A percentile compares a stretch with the other conserved stretches of the same genome.
Evolutionary conservation across 1,140 invertebrate genomes (phyloP).

Genomic region (Drosophila carrolli): DNA sequence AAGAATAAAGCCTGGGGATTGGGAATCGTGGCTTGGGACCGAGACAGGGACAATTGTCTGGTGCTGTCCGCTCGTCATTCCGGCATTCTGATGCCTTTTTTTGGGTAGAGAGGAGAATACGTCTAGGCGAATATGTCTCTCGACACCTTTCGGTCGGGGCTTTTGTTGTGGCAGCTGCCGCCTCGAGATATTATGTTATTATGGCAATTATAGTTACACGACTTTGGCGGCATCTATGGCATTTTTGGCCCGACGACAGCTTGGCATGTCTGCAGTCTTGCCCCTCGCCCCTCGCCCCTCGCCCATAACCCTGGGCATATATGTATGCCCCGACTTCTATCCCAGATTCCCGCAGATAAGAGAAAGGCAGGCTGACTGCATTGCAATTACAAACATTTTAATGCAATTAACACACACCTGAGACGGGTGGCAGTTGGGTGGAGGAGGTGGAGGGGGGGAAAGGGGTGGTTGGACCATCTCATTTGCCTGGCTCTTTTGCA

Average conservation of each 20-base stretch:
- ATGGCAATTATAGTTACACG: slow-evolving; percentile 82
- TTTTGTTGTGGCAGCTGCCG: slow-evolving; percentile 27
- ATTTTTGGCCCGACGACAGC: slow-evolving; percentile 67
- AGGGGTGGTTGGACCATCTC: slow-evolving; percentile 30
- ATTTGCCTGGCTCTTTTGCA: slow-evolving; percentile 66
- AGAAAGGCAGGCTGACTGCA: slow-evolving; percentile 48
- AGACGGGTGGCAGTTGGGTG: slow-evolving; percentile 5
- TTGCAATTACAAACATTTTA: slow-evolving; percentile 83
- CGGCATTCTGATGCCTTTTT: slow-evolving; percentile 36
- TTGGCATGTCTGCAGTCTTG: slow-evolving; percentile 41
- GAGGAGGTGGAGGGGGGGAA: too few relatives aligned
- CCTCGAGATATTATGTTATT: slow-evolving; percentile 79
- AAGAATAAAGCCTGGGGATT: not conserved
- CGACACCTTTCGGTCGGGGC: slow-evolving; percentile 64
- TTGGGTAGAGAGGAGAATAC: slow-evolving; percentile 15
- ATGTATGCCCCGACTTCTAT: slow-evolving; percentile 6
- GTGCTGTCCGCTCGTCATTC: slow-evolving; percentile 29
- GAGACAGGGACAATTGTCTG: slow-evolving; percentile 52
- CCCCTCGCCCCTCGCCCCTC: not conserved
- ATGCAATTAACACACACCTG: slow-evolving; percentile 74
- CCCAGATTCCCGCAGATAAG: slow-evolving; percentile 40
- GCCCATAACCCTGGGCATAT: not conserved
- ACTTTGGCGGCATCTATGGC: slow-evolving; percentile 75
- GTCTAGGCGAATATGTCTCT: slow-evolving; percentile 60
- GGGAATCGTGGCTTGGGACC: not conserved